Conservation (phyloP, 1,140 invertebrate species). For the Heliconius hewitsoni region DNA sequence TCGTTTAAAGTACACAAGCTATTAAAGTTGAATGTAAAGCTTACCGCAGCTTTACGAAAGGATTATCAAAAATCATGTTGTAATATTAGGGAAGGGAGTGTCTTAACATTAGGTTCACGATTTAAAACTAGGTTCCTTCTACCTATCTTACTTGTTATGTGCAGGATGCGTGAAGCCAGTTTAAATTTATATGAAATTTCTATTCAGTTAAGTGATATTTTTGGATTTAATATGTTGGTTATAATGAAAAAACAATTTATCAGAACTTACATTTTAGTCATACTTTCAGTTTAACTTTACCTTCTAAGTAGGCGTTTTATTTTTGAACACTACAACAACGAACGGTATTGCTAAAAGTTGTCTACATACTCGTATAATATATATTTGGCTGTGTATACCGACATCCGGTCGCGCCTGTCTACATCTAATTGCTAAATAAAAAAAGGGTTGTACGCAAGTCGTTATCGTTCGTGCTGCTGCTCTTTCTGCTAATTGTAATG, state of each 20-base stretch:
- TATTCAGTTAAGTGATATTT: too few species aligned
- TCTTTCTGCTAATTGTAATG: slow-evolving; percentile 19
- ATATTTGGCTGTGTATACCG: slow-evolving; percentile 40
- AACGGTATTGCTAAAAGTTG: neutral
- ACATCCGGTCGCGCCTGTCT: slow-evolving; percentile 66
- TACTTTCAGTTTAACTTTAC: neutral
- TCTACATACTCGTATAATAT: neutral
- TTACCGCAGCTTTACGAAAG: neutral
- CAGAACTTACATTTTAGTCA: neutral
- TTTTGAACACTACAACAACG: neutral
- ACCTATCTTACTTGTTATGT: too few species aligned
- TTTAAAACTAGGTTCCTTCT: too few species aligned
- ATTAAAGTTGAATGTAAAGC: neutral
- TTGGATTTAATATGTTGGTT: neutral
- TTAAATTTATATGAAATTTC: too few species aligned
- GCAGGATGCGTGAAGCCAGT: too few species aligned
- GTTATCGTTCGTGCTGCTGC: neutral
- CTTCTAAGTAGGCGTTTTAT: neutral
- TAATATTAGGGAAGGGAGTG: too few species aligned
- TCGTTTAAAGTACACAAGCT: neutral
- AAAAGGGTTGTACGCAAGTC: slow-evolving; percentile 38
- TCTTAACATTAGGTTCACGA: too few species aligned
- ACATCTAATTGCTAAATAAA: slow-evolving; percentile 56
- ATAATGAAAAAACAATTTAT: too few species aligned
- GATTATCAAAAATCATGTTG: too few species aligned